Conservation (phyloP, 2,797 vertebrate species). For the Pempheris klunzingeri region DNA sequence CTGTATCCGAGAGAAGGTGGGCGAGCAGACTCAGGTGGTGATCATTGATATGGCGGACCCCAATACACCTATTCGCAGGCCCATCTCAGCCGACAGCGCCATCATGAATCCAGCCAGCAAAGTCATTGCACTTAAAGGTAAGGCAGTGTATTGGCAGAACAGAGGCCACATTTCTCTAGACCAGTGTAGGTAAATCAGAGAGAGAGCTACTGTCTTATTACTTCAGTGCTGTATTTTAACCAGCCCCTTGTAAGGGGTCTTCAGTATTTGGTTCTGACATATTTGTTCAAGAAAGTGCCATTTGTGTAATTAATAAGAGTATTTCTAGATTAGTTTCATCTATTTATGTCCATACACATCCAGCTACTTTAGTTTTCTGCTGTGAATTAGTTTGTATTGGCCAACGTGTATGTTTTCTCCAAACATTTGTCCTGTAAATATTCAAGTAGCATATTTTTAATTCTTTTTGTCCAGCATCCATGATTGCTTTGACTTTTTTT, state of each 20-base stretch:
- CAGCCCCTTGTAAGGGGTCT: constrained; percentile 15
- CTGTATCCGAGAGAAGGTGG: constrained; percentile 98
- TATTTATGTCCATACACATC: constrained; percentile 67
- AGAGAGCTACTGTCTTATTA: constrained; percentile 16
- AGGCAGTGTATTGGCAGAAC: constrained; percentile 14
- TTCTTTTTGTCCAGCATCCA: constrained; percentile 84
- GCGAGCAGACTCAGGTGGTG: constrained; percentile 97
- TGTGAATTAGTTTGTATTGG: constrained; percentile 64
- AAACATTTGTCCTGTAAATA: constrained; percentile 72
- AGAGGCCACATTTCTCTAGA: constrained; percentile 6
- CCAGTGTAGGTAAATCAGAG: constrained; percentile 21
- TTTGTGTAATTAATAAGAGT: constrained; percentile 50
- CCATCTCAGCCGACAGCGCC: constrained; percentile 98
- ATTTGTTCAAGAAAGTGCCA: constrained; percentile 43
- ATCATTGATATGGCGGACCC: constrained; percentile 99
- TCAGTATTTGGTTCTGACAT: constrained; percentile 39
- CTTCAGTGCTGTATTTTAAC: constrained; percentile 29
- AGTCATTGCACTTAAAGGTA: constrained; percentile 99
- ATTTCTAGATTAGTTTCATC: constrained; percentile 47
- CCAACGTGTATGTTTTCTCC: constrained; percentile 58
- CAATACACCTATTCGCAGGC: constrained; percentile 96
- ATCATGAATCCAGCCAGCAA: constrained; percentile 99
- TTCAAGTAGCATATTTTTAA: constrained; percentile 73
- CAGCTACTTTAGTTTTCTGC: constrained; percentile 72
- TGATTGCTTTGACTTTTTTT: constrained; percentile 88